Evolutionary conservation across 2,888 invertebrate genomes (phyloP).

Genomic region (Megastigmus dorsalis): DNA sequence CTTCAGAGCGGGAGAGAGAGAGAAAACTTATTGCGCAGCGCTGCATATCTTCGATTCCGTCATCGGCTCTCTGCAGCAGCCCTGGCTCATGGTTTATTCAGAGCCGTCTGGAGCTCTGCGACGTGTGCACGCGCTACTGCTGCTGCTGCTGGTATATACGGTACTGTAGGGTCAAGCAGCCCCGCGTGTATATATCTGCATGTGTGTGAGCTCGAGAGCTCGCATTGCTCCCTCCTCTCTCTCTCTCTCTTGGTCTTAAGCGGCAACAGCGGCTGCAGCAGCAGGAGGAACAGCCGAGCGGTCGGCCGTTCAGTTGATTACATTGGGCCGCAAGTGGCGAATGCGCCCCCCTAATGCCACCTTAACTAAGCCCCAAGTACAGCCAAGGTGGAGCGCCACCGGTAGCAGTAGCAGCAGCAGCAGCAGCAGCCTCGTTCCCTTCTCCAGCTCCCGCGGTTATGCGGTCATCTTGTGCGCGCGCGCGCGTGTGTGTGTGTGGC

Average conservation of each 20-base stretch:
- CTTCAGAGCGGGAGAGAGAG: no score
- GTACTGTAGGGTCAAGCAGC: slow-evolving; percentile 55
- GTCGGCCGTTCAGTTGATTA: slow-evolving; percentile 70
- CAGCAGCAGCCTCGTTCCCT: no score
- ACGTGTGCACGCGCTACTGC: slow-evolving; percentile 59
- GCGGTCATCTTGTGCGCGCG: slow-evolving; percentile 16
- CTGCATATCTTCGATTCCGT: slow-evolving; percentile 66
- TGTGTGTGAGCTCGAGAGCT: background rate
- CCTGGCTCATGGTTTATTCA: slow-evolving; percentile 68
- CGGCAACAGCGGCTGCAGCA: no score
- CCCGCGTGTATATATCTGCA: background rate
- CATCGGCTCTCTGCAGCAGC: slow-evolving; percentile 61
- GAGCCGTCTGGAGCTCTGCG: slow-evolving; percentile 27
- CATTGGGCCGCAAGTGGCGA: slow-evolving; percentile 59
- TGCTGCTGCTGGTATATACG: slow-evolving; percentile 59
- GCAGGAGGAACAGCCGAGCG: no score
- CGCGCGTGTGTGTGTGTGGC: no score
- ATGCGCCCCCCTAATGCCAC: slow-evolving; percentile 14
- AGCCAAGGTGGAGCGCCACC: no score
- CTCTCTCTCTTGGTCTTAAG: no score
- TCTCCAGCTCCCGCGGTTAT: no score
- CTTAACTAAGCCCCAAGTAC: slow-evolving; percentile 40
- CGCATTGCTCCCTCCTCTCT: no score
- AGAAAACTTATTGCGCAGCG: slow-evolving; percentile 1
- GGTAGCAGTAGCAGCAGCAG: no score